Base-by-base conservation (phyloP, 2,888 invertebrate genomes). In the Pterobdella sp. region DNA sequence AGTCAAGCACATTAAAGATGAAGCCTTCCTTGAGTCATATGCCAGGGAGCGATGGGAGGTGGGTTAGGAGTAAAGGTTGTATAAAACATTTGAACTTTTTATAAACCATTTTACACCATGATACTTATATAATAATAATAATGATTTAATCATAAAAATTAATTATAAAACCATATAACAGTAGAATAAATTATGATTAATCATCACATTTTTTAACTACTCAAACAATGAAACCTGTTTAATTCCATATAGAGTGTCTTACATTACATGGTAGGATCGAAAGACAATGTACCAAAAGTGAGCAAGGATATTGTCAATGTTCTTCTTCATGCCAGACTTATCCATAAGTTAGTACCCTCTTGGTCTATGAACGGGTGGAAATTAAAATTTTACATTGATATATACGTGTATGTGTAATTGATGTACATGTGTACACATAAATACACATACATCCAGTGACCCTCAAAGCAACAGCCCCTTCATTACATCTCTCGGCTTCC, bases 401-500 rank as follows among this genome's bases (percentile, higher is more conserved):
- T 42, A 22, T 42, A 22, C 22, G 49, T 42, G 49, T 42, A 22
- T 42, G 49, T 42, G 49, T 42, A 22, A n/a, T n/a, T n/a, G n/a
- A n/a, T n/a, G n/a, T n/a, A n/a, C n/a, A 22, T 42, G 49, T 42
- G 49, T 42, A 22, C n/a, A 34, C 14, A 3, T 29, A 35, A 3
- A 3, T 14, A 29, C 31, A 4, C 31, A 63, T 14, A 4, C 26
- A 26, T 10, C 31, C 31, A 66, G 18, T 31, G 66, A 29, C 22
- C 26, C 66, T 10, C 66, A 29, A 3, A 34, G 22, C 31, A 74
- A 78, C 0, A 89, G 91, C 32, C 82, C 81, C 1, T 79, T 75
- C 26, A 96, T 97, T 77, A 96, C 96, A 0, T 88, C 92, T 0
- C 76, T 79, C n/a, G 98, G 98, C 0, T 98, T 98, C 84, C 97